Evolutionary conservation across 2,888 invertebrate genomes (phyloP).

Genomic region (Chironomus tentans): DNA sequence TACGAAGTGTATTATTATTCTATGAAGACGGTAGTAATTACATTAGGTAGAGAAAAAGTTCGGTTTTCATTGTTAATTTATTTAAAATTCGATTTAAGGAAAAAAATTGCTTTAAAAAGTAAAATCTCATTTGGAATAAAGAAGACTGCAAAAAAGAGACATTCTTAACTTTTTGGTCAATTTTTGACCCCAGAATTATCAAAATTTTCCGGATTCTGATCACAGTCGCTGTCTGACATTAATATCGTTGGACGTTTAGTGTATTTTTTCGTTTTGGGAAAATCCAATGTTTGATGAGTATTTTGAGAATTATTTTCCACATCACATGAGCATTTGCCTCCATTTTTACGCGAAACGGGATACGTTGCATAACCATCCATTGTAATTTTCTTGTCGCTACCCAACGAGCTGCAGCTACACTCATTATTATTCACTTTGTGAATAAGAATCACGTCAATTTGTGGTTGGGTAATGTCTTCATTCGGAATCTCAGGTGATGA

Average conservation of each 20-base stretch:
- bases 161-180: not conserved
- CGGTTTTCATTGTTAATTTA: not conserved
- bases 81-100: not conserved
- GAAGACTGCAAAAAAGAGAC: not conserved
- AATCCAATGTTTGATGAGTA: slow-evolving; percentile 14
- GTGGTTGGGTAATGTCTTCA: not conserved
- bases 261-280: slow-evolving; percentile 7
- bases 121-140: not conserved
- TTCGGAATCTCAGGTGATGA: not conserved
- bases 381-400: not conserved
- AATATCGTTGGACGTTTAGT: slow-evolving; percentile 24
- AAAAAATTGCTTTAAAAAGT: not conserved
- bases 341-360: not conserved
- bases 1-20: too few relatives aligned
- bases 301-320: not conserved
- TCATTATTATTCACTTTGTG: not conserved
- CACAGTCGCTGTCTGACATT: slow-evolving; percentile 13
- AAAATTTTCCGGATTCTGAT: not conserved
- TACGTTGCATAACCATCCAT: slow-evolving; percentile 1
- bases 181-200: not conserved
- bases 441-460: slow-evolving; percentile 1
- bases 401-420: not conserved
- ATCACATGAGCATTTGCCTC: not conserved
- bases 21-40: too few relatives aligned
- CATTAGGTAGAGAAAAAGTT: not conserved